phyloP scores from a whole-genome alignment of 2,888 invertebrate genomes.

The Stomorhina lunata region DNA sequence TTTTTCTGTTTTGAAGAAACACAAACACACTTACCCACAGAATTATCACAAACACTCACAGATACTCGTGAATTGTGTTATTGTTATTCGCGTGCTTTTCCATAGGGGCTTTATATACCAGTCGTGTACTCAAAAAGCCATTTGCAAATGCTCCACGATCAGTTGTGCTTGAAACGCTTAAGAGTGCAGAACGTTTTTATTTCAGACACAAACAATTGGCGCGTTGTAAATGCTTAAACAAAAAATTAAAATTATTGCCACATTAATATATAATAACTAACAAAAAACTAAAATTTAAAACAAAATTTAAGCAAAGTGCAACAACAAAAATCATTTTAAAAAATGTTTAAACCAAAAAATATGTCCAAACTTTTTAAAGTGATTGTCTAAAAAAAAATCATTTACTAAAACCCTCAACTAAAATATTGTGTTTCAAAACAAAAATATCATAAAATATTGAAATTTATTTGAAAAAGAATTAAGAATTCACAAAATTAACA shows the following conservation, averaged over 20 bases:
- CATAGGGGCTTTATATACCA: conserved; percentile 68
- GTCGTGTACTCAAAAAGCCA: conserved; percentile 57
- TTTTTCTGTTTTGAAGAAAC: background rate
- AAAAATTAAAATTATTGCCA: too few relatives aligned
- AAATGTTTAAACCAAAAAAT: conserved; percentile 25
- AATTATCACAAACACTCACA: background rate
- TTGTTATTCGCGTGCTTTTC: conserved; percentile 53
- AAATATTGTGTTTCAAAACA: conserved; percentile 13
- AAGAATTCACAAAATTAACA: conserved; percentile 12
- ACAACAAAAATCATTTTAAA: conserved; percentile 7
- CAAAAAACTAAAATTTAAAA: conserved; percentile 1
- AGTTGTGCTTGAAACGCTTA: conserved; percentile 79
- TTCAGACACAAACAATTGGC: conserved; percentile 55
- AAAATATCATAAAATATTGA: conserved; percentile 24
- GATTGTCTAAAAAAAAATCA: conserved; percentile 1
- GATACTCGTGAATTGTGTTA: conserved; percentile 1
- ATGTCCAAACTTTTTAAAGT: conserved; percentile 10
- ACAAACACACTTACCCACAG: background rate
- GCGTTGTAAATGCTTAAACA: conserved; percentile 61
- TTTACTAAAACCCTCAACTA: background rate
- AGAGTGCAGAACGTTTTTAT: conserved; percentile 75
- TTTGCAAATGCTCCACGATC: conserved; percentile 70
- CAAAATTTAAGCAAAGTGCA: conserved; percentile 45
- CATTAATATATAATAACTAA: background rate
- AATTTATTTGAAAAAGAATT: conserved; percentile 16